Percentiles rank a stretch among this genome's conserved stretches.
Evolutionary conservation across 2,888 invertebrate species (phyloP).

Genomic region (Drosophila barbarae): DNA sequence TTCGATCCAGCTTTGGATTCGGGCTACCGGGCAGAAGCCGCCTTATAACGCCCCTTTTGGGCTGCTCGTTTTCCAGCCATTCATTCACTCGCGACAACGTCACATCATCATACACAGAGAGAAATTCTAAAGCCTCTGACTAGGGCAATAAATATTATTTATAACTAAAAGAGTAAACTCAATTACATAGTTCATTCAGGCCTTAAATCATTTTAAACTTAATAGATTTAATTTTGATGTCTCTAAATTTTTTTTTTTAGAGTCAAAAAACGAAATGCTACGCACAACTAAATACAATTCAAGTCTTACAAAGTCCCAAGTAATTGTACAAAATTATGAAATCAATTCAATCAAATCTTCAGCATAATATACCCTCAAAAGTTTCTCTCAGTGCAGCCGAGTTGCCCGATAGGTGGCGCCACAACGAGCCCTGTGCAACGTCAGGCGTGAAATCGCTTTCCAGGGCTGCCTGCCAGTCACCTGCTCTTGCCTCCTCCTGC

Average conservation of each 20-base stretch:
- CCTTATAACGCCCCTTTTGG: slow-evolving; percentile 1
- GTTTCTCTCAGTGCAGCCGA: background rate
- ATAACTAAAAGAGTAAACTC: too few relatives aligned
- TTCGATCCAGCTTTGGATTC: slow-evolving; percentile 6
- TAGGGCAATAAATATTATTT: background rate
- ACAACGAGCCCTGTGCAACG: slow-evolving; percentile 41
- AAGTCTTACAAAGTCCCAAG: background rate
- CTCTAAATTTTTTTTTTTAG: too few relatives aligned
- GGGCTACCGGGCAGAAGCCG: slow-evolving; percentile 3
- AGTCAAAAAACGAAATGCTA: background rate
- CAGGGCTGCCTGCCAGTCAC: slow-evolving; percentile 38
- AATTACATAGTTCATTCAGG: too few relatives aligned
- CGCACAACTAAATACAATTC: background rate
- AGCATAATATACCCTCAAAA: background rate
- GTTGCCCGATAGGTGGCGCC: slow-evolving; percentile 60
- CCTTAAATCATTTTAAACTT: too few relatives aligned
- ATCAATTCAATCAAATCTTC: background rate
- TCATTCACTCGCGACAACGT: slow-evolving; percentile 39
- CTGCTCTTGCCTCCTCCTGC: slow-evolving; percentile 4
- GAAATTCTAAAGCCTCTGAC: background rate
- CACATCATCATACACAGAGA: slow-evolving; percentile 31
- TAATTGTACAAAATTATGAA: background rate
- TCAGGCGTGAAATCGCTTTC: slow-evolving; percentile 71
- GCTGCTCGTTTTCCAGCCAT: slow-evolving; percentile 65
- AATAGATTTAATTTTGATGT: too few relatives aligned